Base-by-base conservation (phyloP, 2,888 invertebrate genomes). In the Notodonta ziczac region DNA sequence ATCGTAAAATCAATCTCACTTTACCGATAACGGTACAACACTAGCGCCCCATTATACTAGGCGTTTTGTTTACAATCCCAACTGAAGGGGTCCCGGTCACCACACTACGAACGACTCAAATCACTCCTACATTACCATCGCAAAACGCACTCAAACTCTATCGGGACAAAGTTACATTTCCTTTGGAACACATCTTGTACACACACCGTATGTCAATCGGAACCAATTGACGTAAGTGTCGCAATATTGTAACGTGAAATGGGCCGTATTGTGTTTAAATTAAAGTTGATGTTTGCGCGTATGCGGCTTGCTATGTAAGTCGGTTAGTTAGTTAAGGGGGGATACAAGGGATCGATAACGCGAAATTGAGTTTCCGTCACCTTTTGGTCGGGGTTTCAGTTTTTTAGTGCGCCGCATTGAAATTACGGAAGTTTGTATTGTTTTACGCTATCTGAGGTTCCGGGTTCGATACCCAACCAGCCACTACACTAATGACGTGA, bases 61-160 rank as follows among this genome's bases (percentile, higher is more conserved):
- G 90, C 91, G 91, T 91, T 91, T 91, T 91, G 91, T 92, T 92
- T 92, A 91, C 91, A 89, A 88, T 88, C 80, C 86, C 85, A 83
- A 86, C 86, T 86, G 86, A 86, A 89, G 92, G 91, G 90, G 90
- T 85, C 85, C 82, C 82, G 73, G 71, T 64, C 72, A 58, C 61
- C 50, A 62, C 65, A 66, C 63, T 62, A 55, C 65, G 63, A 82
- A 81, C 71, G 77, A 68, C 78, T 61, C 70, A 78, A 68, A 71
- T 59, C 56, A 63, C 61, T 51, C 57, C 46, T 24, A 66, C 39
- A 48, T 32, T 39, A 32, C 39, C 76, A 74, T 64, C 67, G 62
- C 65, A 83, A 81, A 82, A 71, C 63, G 65, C 56, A 76, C 83
- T 70, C 60, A 81, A 73, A 65, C 7, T 0, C 0, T 0, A 61